A percentile compares a stretch with the other conserved stretches of the same genome.
Conservation (phyloP, 2,113 vertebrate species). For the Neogale vison region DNA sequence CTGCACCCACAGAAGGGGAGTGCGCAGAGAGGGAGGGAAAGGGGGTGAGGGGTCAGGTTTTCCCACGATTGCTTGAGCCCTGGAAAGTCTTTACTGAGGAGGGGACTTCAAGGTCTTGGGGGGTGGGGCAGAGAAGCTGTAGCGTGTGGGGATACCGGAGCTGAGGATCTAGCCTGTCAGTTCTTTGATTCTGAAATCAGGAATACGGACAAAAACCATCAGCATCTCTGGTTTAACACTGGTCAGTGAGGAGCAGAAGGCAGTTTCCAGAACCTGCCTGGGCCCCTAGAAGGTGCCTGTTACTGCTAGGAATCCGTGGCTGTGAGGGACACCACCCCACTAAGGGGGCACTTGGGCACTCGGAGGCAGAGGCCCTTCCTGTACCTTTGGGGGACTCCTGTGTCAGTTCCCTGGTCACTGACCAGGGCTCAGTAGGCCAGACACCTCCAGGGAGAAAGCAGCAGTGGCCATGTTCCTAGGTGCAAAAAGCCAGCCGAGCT, state of each 20-base stretch:
- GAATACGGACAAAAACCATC: neutral
- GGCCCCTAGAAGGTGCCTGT: neutral
- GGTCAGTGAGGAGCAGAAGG: neutral
- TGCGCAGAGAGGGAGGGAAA: neutral
- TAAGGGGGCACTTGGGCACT: fast-evolving
- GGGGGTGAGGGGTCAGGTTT: neutral
- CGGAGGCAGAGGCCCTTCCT: neutral
- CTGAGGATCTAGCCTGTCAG: fast-evolving
- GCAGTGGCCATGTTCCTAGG: neutral
- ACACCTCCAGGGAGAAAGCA: neutral
- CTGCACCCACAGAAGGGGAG: neutral
- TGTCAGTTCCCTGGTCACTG: neutral
- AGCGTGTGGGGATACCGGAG: neutral
- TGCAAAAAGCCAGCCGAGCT: neutral
- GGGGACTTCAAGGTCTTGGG: neutral
- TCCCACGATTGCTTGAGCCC: neutral
- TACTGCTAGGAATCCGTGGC: fast-evolving
- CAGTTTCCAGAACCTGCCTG: neutral
- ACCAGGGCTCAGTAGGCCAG: neutral
- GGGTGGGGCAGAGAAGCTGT: neutral
- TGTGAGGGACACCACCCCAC: no score
- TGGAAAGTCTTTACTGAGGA: no score
- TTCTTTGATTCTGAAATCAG: neutral
- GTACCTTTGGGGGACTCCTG: neutral
- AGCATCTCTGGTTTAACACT: neutral